Evolutionary conservation across 2,113 vertebrate genomes (phyloP), one percentile per base, ranked within the genome.

Genomic region (Anhinga rufa): DNA sequence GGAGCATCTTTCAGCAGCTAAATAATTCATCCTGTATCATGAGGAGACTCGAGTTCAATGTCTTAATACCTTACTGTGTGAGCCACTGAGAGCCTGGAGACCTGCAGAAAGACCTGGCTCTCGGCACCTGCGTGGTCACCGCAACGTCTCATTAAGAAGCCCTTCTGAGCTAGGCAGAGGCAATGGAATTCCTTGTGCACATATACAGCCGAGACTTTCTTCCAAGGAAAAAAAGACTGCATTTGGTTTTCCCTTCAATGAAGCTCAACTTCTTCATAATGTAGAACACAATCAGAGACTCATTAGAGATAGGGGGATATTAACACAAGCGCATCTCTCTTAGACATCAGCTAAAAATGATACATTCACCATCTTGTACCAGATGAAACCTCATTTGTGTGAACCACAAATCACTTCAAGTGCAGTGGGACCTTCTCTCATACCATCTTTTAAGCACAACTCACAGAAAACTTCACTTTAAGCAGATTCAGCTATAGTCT

Each of bases 361-460:
- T 90, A 92, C 82, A 93, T 81, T 86, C 69, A 61, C 72, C 62
- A 80, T 94, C 92, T 96, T 94, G 80, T 87, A 82, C 55, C n/a
- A 78, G 62, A 85, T 65, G 66, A 86, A 96, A 97, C 68, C 79
- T 91, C 78, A 48, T 95, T 90, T 93, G 74, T 88, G 52, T 61
- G 82, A 94, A 32, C 78, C 82, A 94, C 81, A 93, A 91, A 91
- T 68, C 66, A 85, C 51, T 62, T 89, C 44, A 80, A 52, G 86
- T 77, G 46, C 92, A 94, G 78, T 38, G 82, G 81, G 75, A 93
- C 74, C 52, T 70, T 62, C 70, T 88, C 44, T 90, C 26, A 26
- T 1, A 85, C 14, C 26, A 58, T 54, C 70, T 77, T 75, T 88
- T 26, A 83, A 82, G 80, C 34, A 91, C 65, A 77, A 58, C 44